Percentiles rank a stretch among this genome's conserved stretches.
phyloP scores from a whole-genome alignment of 2,888 invertebrate species.

The Bruchidius siliquastri region DNA sequence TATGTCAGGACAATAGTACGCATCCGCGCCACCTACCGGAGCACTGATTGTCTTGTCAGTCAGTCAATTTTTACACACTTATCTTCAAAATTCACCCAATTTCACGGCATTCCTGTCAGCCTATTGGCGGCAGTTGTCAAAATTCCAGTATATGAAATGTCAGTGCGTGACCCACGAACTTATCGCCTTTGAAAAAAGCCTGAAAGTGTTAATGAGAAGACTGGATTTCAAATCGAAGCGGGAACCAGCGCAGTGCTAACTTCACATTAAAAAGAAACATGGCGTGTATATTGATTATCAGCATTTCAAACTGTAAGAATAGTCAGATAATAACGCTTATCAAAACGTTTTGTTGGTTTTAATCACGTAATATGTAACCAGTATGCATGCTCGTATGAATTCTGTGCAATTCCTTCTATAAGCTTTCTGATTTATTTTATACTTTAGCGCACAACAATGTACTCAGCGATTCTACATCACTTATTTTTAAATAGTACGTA shows the following conservation, averaged over 20 bases:
- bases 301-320: slow-evolving; percentile 44
- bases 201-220: neutral
- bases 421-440: slow-evolving; percentile 10
- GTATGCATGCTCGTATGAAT: slow-evolving; percentile 27
- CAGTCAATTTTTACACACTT: too few species aligned
- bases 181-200: neutral
- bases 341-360: slow-evolving; percentile 28
- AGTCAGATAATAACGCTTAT: slow-evolving; percentile 30
- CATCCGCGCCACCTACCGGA: too few species aligned
- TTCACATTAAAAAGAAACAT: slow-evolving; percentile 38
- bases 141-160: neutral
- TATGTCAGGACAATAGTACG: too few species aligned
- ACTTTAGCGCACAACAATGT: slow-evolving; percentile 9
- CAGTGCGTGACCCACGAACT: neutral
- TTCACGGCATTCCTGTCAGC: too few species aligned
- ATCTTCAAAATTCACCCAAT: too few species aligned
- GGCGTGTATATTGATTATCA: slow-evolving; percentile 45
- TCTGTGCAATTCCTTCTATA: neutral
- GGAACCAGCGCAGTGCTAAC: slow-evolving; percentile 21
- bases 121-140: neutral
- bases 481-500: slow-evolving; percentile 9
- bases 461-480: slow-evolving; percentile 12
- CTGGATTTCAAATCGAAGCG: slow-evolving; percentile 19
- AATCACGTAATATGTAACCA: slow-evolving; percentile 24
- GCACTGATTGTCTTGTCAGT: too few species aligned